Conservation (phyloP, 2,888 invertebrate species). For the Drosophila testacea region DNA sequence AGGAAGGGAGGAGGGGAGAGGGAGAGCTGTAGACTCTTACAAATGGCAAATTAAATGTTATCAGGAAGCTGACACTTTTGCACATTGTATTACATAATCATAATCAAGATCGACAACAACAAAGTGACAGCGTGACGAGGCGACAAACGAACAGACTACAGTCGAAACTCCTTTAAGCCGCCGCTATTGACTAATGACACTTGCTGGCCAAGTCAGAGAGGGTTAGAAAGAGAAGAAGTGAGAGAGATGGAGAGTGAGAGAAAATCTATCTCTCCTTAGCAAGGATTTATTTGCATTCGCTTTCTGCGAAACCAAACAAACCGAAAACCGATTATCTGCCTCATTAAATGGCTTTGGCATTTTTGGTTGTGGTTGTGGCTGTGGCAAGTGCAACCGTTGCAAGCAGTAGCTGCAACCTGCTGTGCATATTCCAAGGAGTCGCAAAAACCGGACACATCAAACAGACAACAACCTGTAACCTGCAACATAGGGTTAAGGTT, state of each 20-base stretch:
- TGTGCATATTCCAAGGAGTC: slow-evolving; percentile 45
- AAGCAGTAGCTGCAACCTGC: slow-evolving; percentile 54
- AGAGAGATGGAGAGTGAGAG: neutral
- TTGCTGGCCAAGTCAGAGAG: neutral
- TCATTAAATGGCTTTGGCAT: slow-evolving; percentile 74
- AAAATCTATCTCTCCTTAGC: slow-evolving; percentile 20
- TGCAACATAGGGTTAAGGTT: slow-evolving; percentile 3
- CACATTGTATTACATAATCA: slow-evolving; percentile 59
- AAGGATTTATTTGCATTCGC: slow-evolving; percentile 46
- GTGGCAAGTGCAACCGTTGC: slow-evolving; percentile 21
- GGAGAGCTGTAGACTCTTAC: slow-evolving; percentile 16
- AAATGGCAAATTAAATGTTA: slow-evolving; percentile 79
- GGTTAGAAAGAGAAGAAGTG: slow-evolving; percentile 2
- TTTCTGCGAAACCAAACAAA: slow-evolving; percentile 53
- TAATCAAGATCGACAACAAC: slow-evolving; percentile 46
- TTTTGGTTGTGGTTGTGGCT: neutral
- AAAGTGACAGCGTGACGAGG: slow-evolving; percentile 28
- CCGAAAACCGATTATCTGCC: slow-evolving; percentile 56
- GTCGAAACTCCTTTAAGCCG: slow-evolving; percentile 34
- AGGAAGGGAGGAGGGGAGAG: too few relatives aligned
- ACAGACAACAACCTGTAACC: slow-evolving; percentile 11
- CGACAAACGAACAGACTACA: neutral
- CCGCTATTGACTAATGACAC: slow-evolving; percentile 56
- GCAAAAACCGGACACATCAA: slow-evolving; percentile 56
- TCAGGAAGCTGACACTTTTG: slow-evolving; percentile 72